A percentile compares a stretch with the other conserved stretches of the same genome.
Conservation (phyloP, 1,140 invertebrate genomes). For the Arctopsyche grandis region DNA sequence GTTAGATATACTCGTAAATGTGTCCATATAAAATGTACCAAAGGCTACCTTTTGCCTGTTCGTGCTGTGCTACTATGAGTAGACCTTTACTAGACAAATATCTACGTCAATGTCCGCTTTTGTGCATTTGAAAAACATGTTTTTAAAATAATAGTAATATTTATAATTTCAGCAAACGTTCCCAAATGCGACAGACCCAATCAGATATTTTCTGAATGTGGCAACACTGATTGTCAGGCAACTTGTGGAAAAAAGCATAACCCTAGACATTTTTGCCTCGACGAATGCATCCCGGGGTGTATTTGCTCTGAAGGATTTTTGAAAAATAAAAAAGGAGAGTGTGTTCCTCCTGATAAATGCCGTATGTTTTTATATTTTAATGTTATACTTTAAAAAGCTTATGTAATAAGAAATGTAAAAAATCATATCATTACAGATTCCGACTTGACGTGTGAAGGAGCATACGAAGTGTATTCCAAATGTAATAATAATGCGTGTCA, state of each 20-base stretch:
- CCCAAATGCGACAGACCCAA: background rate
- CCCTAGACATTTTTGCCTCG: too few relatives aligned
- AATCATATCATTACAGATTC: too few relatives aligned
- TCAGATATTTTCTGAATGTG: background rate
- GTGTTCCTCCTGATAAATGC: conserved; percentile 27
- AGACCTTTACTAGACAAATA: too few relatives aligned
- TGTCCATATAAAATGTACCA: too few relatives aligned
- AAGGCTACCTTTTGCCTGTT: too few relatives aligned
- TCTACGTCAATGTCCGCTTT: too few relatives aligned
- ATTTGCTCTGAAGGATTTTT: conserved; percentile 38
- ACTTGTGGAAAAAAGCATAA: conserved; percentile 5
- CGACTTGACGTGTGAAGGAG: background rate
- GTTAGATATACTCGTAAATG: too few relatives aligned
- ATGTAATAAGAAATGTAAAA: too few relatives aligned
- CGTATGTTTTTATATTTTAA: conserved; percentile 10
- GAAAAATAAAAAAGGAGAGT: conserved; percentile 27
- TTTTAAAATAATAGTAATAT: too few relatives aligned
- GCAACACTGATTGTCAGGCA: conserved; percentile 39
- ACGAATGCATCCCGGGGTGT: conserved; percentile 32
- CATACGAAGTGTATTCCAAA: conserved; percentile 40
- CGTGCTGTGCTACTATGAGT: too few relatives aligned
- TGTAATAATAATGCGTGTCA: conserved; percentile 43
- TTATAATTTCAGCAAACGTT: too few relatives aligned
- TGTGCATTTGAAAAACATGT: too few relatives aligned
- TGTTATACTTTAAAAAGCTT: background rate